These are phyloP conservation scores for Meteorus cinctellus DNA, from an alignment of 2,888 invertebrate species.

Conservation along the genomic window DNA sequence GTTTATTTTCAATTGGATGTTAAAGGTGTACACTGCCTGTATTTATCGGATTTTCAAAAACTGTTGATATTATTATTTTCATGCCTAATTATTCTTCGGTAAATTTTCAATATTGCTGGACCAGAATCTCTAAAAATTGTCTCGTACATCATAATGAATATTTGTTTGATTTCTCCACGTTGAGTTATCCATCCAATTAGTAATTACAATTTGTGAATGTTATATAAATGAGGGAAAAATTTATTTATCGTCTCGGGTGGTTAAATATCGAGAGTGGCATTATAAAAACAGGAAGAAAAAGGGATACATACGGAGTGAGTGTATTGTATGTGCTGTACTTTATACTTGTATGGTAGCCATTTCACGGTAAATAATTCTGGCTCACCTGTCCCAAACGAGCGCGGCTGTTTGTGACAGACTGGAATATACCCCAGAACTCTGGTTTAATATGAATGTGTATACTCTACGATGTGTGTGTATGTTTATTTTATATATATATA, in stretches of 20 bases:
- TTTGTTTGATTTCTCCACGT: too few relatives aligned
- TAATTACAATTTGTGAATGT: too few relatives aligned
- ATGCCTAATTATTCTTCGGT: too few relatives aligned
- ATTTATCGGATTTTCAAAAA: too few relatives aligned
- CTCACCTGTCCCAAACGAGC: constrained; percentile 50
- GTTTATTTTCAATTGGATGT: not conserved
- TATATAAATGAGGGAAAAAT: too few relatives aligned
- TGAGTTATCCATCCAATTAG: too few relatives aligned
- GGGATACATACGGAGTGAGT: not conserved
- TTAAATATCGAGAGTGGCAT: not conserved
- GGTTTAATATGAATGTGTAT: constrained; percentile 1
- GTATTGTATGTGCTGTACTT: not conserved
- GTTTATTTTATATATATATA: not conserved
- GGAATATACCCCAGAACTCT: constrained; percentile 47
- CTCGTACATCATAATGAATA: too few relatives aligned
- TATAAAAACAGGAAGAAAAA: not conserved
- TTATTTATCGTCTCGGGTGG: not conserved
- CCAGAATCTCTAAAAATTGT: too few relatives aligned
- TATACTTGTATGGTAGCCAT: constrained; percentile 39
- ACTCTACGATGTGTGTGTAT: not conserved
- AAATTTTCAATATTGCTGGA: too few relatives aligned
- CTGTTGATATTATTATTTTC: too few relatives aligned
- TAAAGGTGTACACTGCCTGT: not conserved
- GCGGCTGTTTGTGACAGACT: constrained; percentile 53
- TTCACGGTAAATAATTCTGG: constrained; percentile 55